Evolutionary conservation across 2,113 vertebrate genomes (phyloP).

Genomic region (Etheostoma spectabile): DNA sequence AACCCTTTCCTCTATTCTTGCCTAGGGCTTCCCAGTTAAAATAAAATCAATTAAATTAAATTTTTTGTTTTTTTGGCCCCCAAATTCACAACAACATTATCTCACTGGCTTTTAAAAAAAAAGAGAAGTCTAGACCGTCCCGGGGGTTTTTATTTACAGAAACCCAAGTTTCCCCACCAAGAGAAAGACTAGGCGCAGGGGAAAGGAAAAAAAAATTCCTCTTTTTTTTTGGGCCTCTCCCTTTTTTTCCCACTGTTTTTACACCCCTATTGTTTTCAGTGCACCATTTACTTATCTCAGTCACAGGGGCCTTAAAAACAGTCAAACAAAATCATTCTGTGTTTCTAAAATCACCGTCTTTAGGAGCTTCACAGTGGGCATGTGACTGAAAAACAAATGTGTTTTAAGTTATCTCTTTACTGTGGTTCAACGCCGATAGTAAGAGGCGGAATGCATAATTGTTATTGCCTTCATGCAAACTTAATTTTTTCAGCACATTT

Average conservation of each 20-base stretch:
- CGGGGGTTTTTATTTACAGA: no score
- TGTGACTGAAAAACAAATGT: not conserved
- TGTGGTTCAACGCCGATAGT: not conserved
- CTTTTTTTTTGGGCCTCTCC: not conserved
- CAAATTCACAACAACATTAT: no score
- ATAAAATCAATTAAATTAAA: no score
- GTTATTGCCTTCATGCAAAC: not conserved
- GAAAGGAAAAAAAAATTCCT: not conserved
- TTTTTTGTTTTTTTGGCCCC: no score
- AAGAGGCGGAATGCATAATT: not conserved
- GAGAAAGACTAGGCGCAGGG: no score
- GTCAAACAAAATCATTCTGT: not conserved
- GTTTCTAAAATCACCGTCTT: not conserved
- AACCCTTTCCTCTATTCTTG: no score
- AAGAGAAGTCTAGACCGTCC: no score
- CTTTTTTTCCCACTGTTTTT: not conserved
- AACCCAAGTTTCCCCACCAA: no score
- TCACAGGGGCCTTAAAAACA: not conserved
- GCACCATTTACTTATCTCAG: not conserved
- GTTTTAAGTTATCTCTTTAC: not conserved
- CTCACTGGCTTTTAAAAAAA: no score
- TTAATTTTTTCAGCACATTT: not conserved
- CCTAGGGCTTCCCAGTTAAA: no score
- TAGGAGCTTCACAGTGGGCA: not conserved
- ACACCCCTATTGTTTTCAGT: not conserved